phyloP scores from a whole-genome alignment of 2,888 invertebrate species.

The Agrotis ipsilon region DNA sequence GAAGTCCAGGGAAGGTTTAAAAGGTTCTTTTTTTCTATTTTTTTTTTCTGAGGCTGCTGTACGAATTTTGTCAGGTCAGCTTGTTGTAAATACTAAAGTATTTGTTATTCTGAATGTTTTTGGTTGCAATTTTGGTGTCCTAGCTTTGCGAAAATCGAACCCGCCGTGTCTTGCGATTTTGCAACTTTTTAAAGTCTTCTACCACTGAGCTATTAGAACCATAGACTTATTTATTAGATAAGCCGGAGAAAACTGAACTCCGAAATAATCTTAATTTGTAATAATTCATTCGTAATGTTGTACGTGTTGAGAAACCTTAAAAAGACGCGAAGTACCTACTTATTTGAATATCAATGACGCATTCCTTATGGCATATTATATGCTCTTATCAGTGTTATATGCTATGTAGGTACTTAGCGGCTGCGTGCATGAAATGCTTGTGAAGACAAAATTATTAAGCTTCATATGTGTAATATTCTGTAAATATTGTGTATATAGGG shows the following conservation, averaged over 20 bases:
- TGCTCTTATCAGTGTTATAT: constrained; percentile 60
- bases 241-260: background rate
- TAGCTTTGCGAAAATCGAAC: constrained; percentile 10
- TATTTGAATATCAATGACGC: constrained; percentile 54
- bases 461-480: constrained; percentile 13
- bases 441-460: constrained; percentile 16
- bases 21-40: too few relatives aligned
- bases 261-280: background rate
- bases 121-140: background rate
- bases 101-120: too few relatives aligned
- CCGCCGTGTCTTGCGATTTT: background rate
- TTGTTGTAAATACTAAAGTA: too few relatives aligned
- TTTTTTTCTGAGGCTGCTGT: too few relatives aligned
- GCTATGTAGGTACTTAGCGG: constrained; percentile 33
- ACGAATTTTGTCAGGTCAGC: too few relatives aligned
- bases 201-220: constrained; percentile 18
- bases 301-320: constrained; percentile 19
- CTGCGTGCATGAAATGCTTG: constrained; percentile 55
- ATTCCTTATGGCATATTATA: constrained; percentile 30
- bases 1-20: too few relatives aligned
- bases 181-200: background rate
- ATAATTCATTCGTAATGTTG: constrained; percentile 1
- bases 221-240: background rate
- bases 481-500: background rate
- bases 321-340: constrained; percentile 17